These are phyloP conservation scores for Scomberomorus guttatus DNA, from an alignment of 2,797 vertebrate genomes.

Conservation along the genomic window DNA sequence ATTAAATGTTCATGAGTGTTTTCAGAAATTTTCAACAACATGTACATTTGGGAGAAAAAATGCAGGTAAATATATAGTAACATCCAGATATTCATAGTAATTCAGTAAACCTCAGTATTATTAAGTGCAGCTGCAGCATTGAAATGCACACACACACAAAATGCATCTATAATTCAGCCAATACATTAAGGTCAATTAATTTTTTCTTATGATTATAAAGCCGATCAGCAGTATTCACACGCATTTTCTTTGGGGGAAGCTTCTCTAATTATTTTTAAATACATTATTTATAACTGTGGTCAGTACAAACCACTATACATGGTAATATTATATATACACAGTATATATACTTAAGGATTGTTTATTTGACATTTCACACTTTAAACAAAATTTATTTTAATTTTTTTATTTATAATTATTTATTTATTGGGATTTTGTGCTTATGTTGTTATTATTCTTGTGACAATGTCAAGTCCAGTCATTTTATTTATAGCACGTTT, in stretches of 20 bases:
- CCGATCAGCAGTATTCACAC: too few relatives aligned
- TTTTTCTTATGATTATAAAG: background rate
- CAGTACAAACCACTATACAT: too few relatives aligned
- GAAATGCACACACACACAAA: slow-evolving; percentile 3
- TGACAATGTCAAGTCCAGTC: too few relatives aligned
- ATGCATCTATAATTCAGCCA: too few relatives aligned
- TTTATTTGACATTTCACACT: background rate
- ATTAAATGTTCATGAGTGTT: background rate
- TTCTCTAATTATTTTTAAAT: too few relatives aligned
- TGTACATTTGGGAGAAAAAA: background rate
- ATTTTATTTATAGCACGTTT: too few relatives aligned
- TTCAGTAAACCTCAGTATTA: background rate
- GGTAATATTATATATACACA: too few relatives aligned
- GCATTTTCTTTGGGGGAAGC: too few relatives aligned
- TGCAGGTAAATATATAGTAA: too few relatives aligned
- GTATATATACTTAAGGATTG: background rate
- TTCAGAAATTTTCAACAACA: background rate
- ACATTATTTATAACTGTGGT: too few relatives aligned
- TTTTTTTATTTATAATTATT: background rate
- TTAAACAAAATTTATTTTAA: background rate
- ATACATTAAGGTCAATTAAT: background rate
- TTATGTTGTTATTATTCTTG: too few relatives aligned
- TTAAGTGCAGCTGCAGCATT: background rate
- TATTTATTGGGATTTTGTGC: background rate
- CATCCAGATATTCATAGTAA: background rate